phyloP scores from a whole-genome alignment of 2,888 invertebrate species.

The Perizoma affinitatum region DNA sequence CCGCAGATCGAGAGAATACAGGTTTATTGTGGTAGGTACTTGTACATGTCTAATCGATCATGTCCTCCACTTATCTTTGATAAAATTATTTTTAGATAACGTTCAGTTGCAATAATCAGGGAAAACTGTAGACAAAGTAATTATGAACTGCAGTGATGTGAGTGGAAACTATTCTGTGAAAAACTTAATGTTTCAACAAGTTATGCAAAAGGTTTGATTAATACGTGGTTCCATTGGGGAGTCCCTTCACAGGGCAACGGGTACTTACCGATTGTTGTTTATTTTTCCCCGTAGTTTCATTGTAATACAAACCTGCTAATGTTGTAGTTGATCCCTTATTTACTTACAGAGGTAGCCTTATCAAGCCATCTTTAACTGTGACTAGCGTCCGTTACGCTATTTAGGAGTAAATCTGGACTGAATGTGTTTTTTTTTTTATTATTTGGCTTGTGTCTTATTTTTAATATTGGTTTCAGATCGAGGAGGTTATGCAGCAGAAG shows the following conservation, averaged over 20 bases:
- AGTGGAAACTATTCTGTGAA: conserved; percentile 22
- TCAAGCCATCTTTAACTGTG: too few relatives aligned
- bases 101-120: conserved; percentile 24
- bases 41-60: conserved; percentile 13
- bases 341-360: too few relatives aligned
- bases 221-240: too few relatives aligned
- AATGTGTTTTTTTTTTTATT: neutral
- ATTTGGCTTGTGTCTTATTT: neutral
- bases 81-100: conserved; percentile 21
- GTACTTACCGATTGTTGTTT: too few relatives aligned
- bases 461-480: conserved; percentile 65
- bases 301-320: too few relatives aligned
- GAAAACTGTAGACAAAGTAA: conserved; percentile 23
- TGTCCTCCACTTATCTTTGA: conserved; percentile 25
- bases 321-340: too few relatives aligned
- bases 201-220: conserved; percentile 18
- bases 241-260: too few relatives aligned
- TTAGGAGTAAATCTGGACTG: too few relatives aligned
- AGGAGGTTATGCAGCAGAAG: conserved; percentile 83
- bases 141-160: conserved; percentile 35
- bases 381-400: too few relatives aligned
- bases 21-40: conserved; percentile 64
- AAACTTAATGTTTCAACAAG: conserved; percentile 17
- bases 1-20: conserved; percentile 64
- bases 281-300: too few relatives aligned